These are phyloP conservation scores for Rousettus madagascariensis DNA, from an alignment of 2,797 vertebrate species.

Conservation along the genomic window DNA sequence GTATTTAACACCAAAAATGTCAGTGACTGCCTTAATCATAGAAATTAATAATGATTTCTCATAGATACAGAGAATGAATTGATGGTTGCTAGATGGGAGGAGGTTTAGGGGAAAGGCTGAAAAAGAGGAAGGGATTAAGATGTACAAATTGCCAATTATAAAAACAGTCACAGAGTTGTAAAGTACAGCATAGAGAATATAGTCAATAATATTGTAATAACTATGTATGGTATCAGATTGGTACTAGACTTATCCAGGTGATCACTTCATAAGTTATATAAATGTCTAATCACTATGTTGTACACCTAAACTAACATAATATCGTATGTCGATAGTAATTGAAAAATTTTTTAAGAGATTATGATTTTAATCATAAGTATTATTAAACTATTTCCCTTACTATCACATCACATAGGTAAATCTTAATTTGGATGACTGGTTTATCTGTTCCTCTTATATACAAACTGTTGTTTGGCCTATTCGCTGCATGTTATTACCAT, in stretches of 20 bases:
- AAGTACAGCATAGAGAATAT: neutral
- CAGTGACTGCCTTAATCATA: neutral
- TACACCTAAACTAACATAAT: no score
- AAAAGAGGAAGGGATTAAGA: neutral
- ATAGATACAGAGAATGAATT: neutral
- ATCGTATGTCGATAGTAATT: neutral
- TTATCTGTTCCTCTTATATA: neutral
- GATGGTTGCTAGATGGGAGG: neutral
- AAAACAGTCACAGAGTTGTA: neutral
- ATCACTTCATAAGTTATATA: neutral
- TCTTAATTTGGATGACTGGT: neutral
- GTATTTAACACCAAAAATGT: conserved; percentile 2
- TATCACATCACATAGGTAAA: neutral
- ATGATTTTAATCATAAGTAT: neutral
- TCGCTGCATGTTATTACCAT: neutral
- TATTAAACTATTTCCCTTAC: neutral
- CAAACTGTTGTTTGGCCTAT: neutral
- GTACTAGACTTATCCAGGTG: neutral
- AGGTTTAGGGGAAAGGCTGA: neutral
- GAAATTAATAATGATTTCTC: neutral
- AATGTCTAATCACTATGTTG: neutral
- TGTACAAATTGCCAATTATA: neutral
- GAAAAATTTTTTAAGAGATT: neutral
- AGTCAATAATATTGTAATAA: neutral
- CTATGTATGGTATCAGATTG: neutral